Evolutionary conservation across 2,113 vertebrate genomes (phyloP), one percentile per base, ranked within the genome.

Genomic region (Leuciscus idus): DNA sequence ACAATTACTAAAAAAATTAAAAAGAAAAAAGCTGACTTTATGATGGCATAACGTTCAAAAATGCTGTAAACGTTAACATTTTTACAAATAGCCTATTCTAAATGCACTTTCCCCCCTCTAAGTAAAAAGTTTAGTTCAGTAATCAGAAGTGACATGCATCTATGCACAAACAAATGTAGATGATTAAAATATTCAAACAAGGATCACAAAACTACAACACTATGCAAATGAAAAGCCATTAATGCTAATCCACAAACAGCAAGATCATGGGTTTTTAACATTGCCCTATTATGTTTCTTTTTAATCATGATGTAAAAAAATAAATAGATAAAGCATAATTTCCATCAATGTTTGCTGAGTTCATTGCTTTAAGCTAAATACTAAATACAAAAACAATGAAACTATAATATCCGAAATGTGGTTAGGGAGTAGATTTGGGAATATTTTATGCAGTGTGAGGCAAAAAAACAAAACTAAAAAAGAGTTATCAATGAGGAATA

Each of bases 241-340:
- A 81, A 81, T 4, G 26, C 15, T 64, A 81, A 62, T 48, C 48
- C 75, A 77, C 75, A 76, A 76, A 52, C 74, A 76, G 43, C 74
- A 52, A 28, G 15, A 39, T 39, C 13, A 66, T 28, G 39, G n/a
- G 15, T 17, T 66, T 50, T 66, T 26, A 81, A 66, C 61, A 66
- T 30, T 81, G 26, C 26, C 7, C 33, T 11, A 66, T 23, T 23
- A 21, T 6, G 26, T 62, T 66, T 66, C 15, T 50, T 46, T 64
- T 66, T 33, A 46, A 43, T 62, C 6, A 79, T 43, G 43, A 61
- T 17, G 12, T 62, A 43, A 8, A 79, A 33, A 13, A 36, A 33
- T 19, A 36, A 80, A 13, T 23, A 21, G 39, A n/a, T 39, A 23
- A 43, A 73, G 21, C 36, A 43, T 23, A 43, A 33, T 50, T 74